Evolutionary conservation across 1,140 invertebrate genomes (phyloP), one percentile per base, ranked within the genome.

Genomic region (Heliconius hewitsoni): DNA sequence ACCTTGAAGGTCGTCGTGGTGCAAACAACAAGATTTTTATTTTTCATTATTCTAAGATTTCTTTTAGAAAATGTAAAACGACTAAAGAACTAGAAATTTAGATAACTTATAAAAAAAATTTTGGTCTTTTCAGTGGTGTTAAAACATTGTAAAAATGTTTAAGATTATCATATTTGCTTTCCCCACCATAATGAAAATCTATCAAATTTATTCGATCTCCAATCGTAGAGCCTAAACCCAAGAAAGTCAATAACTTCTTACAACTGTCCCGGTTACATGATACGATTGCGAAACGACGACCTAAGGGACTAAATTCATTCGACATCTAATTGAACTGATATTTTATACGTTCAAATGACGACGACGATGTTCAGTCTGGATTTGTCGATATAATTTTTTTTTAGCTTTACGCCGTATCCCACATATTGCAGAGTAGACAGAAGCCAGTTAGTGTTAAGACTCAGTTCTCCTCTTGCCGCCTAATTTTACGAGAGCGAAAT

Each of bases 321-420:
- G 60, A 11, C 9, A 66, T 66, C 60, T 66, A 66, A 66, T 66
- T 66, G 60, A 66, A 66, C 27, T 66, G 60, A 66, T 30, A 66
- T 66, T 66, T 66, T 66, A 66, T 66, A 66, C 60, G 27, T 30
- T 13, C 18, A 27, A 23, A 60, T 23, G 23, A 60, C 57, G 27
- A 60, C 23, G 23, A 23, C 23, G 23, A 8, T 1, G 3, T 3
- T 1, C 9, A 13, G 8, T 60, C n/a, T 57, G 19, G 1, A 3
- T 60, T 60, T 6, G 19, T 23, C n/a, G n/a, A 60, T 60, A 60
- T 60, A 1, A 2, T n/a, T n/a, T 55, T 55, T 55, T n/a, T 55
- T n/a, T n/a, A 55, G 52, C 1, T 55, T 55, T 1, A 55, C 52
- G 19, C 6, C 18, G 1, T 8, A 55, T 55, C 18, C 18, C 19